Conservation (phyloP, 2,888 invertebrate genomes). For the Oxytorus armatus region DNA sequence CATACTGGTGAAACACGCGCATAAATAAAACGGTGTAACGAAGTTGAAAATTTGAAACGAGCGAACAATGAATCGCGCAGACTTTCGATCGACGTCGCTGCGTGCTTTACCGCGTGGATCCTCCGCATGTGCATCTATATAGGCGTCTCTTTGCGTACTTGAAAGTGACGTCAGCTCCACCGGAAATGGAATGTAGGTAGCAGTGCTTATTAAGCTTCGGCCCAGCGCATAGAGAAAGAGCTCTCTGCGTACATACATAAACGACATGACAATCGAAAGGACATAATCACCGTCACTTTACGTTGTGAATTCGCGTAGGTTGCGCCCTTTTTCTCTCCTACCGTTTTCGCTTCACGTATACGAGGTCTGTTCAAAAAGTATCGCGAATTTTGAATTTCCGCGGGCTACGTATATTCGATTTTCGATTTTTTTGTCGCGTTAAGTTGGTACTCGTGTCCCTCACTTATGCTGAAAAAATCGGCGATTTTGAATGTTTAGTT, state of each 20-base stretch:
- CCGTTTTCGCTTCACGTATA: too few species aligned
- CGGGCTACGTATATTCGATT: too few species aligned
- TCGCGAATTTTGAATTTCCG: too few species aligned
- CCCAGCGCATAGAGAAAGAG: slow-evolving; percentile 65
- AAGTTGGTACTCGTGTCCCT: too few species aligned
- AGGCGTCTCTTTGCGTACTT: slow-evolving; percentile 38
- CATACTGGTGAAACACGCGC: too few species aligned
- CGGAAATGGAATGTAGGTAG: slow-evolving; percentile 84
- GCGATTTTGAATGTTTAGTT: too few species aligned
- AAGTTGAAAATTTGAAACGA: too few species aligned
- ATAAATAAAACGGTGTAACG: too few species aligned
- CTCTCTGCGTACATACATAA: slow-evolving; percentile 15
- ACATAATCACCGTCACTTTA: background rate
- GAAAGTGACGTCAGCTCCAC: slow-evolving; percentile 82
- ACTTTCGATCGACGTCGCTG: slow-evolving; percentile 6
- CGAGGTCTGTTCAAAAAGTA: too few species aligned
- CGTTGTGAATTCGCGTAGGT: background rate
- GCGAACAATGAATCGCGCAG: too few species aligned
- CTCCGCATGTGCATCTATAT: slow-evolving; percentile 11
- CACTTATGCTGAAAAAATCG: too few species aligned
- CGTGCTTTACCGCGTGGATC: slow-evolving; percentile 4
- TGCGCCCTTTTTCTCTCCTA: slow-evolving; percentile 31
- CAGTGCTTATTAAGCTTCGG: slow-evolving; percentile 83
- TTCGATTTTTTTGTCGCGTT: too few species aligned
- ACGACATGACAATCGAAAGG: slow-evolving; percentile 3